Evolutionary conservation across 2,888 invertebrate species (phyloP).

Genomic region (Biston stratarius): DNA sequence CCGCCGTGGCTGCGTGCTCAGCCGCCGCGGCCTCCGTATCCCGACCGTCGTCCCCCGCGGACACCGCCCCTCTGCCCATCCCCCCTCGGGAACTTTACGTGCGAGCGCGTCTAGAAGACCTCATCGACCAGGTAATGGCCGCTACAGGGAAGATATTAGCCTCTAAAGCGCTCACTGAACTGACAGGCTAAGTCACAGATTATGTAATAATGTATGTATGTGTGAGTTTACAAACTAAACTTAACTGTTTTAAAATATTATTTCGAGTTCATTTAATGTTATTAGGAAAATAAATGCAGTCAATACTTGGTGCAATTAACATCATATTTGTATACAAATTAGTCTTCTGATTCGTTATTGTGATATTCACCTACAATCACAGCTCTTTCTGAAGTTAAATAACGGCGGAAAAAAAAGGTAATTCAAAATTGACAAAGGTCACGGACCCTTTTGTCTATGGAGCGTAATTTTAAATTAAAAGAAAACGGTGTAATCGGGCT

Average conservation of each 20-base stretch:
- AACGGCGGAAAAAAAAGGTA: no score
- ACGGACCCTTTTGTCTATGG: no score
- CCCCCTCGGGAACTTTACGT: constrained; percentile 94
- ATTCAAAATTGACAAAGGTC: no score
- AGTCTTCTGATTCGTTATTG: neutral
- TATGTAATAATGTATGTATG: no score
- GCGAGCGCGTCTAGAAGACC: constrained; percentile 94
- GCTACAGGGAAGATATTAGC: constrained; percentile 56
- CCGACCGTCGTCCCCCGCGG: constrained; percentile 95
- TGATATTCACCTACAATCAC: no score
- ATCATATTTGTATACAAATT: no score
- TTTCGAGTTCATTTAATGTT: neutral
- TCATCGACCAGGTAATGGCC: constrained; percentile 94
- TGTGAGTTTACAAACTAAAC: neutral
- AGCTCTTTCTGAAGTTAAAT: no score
- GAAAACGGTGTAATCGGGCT: no score
- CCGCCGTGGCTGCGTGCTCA: constrained; percentile 96
- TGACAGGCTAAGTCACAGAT: neutral
- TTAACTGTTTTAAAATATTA: neutral
- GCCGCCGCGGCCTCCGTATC: constrained; percentile 97
- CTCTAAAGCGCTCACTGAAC: constrained; percentile 46
- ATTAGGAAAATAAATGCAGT: constrained; percentile 6
- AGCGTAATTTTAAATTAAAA: no score
- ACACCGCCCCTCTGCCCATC: constrained; percentile 93
- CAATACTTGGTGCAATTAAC: no score